Evolutionary conservation across 2,113 vertebrate species (phyloP).

Genomic region (Rhinoderma darwinii): DNA sequence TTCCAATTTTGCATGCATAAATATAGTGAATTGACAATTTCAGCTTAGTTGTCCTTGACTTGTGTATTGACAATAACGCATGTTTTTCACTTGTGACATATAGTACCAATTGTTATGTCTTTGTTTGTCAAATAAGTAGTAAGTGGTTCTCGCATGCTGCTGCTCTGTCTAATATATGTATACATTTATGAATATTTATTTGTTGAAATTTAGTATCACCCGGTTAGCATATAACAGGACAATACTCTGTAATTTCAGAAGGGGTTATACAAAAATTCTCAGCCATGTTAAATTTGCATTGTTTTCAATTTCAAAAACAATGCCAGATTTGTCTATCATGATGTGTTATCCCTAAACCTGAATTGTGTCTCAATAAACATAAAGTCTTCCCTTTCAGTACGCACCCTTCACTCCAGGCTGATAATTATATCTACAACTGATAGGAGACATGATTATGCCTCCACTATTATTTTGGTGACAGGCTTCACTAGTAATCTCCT

Average conservation of each 20-base stretch:
- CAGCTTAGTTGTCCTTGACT: no score
- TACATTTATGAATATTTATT: no score
- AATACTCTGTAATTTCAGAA: not conserved
- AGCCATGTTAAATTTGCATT: not conserved
- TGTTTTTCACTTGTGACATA: no score
- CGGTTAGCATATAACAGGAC: not conserved
- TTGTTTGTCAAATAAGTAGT: no score
- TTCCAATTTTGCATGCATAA: no score
- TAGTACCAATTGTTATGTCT: no score
- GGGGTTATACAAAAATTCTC: not conserved
- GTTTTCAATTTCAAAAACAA: not conserved
- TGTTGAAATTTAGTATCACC: not conserved
- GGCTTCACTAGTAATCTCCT: constrained; percentile 69
- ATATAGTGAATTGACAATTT: no score
- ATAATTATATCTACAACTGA: constrained; percentile 71
- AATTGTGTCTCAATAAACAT: constrained; percentile 64
- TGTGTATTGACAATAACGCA: no score
- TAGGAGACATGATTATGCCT: constrained; percentile 71
- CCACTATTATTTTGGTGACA: constrained; percentile 73
- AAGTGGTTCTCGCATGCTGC: no score
- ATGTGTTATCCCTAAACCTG: constrained; percentile 14
- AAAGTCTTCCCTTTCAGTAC: constrained; percentile 69
- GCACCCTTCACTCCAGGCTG: constrained; percentile 78
- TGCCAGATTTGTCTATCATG: not conserved
- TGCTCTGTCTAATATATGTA: no score